phyloP scores from a whole-genome alignment of 2,797 vertebrate genomes.

The Gambusia yucatana region DNA sequence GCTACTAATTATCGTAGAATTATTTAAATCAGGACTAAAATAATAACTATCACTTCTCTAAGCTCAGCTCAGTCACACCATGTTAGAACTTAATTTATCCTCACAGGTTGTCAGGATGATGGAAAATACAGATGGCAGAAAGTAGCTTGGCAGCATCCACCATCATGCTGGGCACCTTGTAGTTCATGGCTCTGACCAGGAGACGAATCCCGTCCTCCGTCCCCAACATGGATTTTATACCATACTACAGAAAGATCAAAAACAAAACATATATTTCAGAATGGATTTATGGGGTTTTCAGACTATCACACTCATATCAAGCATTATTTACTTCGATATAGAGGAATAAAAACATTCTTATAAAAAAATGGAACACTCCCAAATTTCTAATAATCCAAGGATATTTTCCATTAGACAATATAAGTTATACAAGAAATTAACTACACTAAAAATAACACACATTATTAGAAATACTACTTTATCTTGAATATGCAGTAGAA shows the following conservation, averaged over 20 bases:
- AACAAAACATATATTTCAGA: not conserved
- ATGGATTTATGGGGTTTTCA: not conserved
- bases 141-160: constrained; percentile 89
- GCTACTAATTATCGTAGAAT: not conserved
- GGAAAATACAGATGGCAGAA: constrained; percentile 91
- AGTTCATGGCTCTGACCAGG: constrained; percentile 89
- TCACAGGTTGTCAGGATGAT: constrained; percentile 88
- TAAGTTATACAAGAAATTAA: no score
- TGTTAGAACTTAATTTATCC: constrained; percentile 9
- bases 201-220: constrained; percentile 88
- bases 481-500: no score
- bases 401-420: not conserved
- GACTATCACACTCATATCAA: not conserved
- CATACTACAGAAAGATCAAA: constrained; percentile 76
- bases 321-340: not conserved
- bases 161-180: constrained; percentile 90
- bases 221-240: constrained; percentile 90
- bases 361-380: not conserved
- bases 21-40: not conserved
- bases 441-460: no score
- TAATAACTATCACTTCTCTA: not conserved
- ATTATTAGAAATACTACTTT: no score
- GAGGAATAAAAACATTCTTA: not conserved
- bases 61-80: not conserved
- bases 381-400: not conserved